Base-by-base conservation (phyloP, 2,888 invertebrate species). In the Metalampra italica region DNA sequence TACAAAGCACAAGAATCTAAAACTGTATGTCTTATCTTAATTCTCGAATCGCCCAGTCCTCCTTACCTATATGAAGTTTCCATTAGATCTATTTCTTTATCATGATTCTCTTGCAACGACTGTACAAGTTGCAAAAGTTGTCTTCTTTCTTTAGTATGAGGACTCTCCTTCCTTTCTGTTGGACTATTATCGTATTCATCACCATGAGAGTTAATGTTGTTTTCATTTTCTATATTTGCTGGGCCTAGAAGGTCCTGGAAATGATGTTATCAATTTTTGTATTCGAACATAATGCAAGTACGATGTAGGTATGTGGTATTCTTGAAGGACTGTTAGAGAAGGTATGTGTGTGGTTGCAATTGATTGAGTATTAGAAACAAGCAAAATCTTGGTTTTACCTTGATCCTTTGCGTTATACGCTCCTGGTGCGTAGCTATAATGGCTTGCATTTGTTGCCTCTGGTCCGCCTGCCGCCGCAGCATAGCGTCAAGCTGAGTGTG, bases 31-130 rank as follows among this genome's bases (percentile, higher is more conserved):
- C 5, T 22, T 5, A 22, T n/a, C 22, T 22, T 22, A 22, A 22
- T 22, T 22, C 5, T 22, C 22, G 5, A 22, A 22, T 22, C 5
- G 22, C 22, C 22, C 22, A 22, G 22, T 3, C 22, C 40, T 45
- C 11, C 40, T 46, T 75, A 92, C 92, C 92, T 92, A 57, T 92
- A 92, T 0, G 92, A 92, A 50, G 91, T 91, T 67, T 92, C 92
- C 84, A 92, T 84, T 36, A 92, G 68, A 68, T 92, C 92, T 37
- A 91, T 84, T 71, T 92, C 92, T 56, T 92, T 92, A 39, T 91
- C 86, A 50, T 92, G 92, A 56, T 92, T 88, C 56, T 91, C 90
- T 62, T 91, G 91, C 32, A 92, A 65, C 0, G 90, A 87, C 36
- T 81, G 79, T 1, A 92, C 83, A 9, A 92, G 64, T 56, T 89